Conservation (phyloP, 53 echinoderm and acorn worm species). For the Antedon mediterranea region DNA sequence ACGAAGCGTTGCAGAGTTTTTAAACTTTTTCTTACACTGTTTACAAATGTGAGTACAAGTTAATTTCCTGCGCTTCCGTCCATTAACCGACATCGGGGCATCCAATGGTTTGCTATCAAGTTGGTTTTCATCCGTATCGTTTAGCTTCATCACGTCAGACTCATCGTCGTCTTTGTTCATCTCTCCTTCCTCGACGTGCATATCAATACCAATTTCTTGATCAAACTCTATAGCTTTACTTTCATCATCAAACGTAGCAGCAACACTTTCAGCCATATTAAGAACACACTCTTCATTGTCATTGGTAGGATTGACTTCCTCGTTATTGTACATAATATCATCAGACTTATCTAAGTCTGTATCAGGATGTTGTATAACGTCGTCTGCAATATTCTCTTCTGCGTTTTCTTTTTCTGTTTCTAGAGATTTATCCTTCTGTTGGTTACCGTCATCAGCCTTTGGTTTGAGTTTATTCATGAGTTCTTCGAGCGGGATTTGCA, state of each 20-base stretch:
- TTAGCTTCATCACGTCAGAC: background rate
- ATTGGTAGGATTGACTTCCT: background rate
- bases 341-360: background rate
- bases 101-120: background rate
- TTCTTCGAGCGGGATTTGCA: background rate
- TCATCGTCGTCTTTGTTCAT: background rate
- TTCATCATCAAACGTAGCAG: slow-evolving; percentile 1
- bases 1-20: slow-evolving; percentile 62
- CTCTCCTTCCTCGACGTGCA: background rate
- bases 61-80: background rate
- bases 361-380: background rate
- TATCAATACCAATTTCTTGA: slow-evolving; percentile 4
- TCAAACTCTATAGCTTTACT: slow-evolving; percentile 1
- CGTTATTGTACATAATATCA: background rate
- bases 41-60: slow-evolving; percentile 17
- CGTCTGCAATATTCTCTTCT: background rate
- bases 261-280: background rate
- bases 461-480: background rate
- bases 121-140: background rate
- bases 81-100: background rate
- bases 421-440: background rate
- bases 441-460: background rate
- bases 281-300: slow-evolving; percentile 7
- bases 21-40: slow-evolving; percentile 88
- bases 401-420: background rate